phyloP scores from a whole-genome alignment of 1,140 invertebrate genomes.

The Orius insidiosus region DNA sequence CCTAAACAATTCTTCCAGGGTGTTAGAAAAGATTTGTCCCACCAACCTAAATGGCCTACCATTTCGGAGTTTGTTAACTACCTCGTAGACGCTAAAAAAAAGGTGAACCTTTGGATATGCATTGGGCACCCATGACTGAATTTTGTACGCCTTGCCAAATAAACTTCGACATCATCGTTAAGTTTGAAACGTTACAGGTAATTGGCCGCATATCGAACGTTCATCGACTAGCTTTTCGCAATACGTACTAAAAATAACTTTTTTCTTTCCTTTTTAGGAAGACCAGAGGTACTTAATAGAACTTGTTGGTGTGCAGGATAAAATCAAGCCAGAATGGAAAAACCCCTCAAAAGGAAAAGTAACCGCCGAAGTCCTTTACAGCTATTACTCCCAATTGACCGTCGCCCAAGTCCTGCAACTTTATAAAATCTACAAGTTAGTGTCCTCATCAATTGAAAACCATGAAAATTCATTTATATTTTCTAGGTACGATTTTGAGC shows the following conservation, averaged over 20 bases:
- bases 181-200: constrained; percentile 68
- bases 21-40: constrained; percentile 19
- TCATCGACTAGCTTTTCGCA: no score
- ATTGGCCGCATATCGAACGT: no score
- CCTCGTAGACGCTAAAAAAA: constrained; percentile 45
- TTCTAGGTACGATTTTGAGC: constrained; percentile 51
- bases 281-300: constrained; percentile 72
- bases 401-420: constrained; percentile 55
- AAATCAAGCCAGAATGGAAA: constrained; percentile 63
- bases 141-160: constrained; percentile 84
- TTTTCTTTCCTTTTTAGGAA: constrained; percentile 13
- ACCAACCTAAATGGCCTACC: constrained; percentile 42
- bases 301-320: constrained; percentile 49
- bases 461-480: neutral
- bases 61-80: constrained; percentile 62
- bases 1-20: no score
- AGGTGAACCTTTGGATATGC: constrained; percentile 64
- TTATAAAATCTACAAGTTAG: constrained; percentile 53
- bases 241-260: no score
- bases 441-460: neutral
- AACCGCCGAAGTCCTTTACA: constrained; percentile 44
- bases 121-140: constrained; percentile 70
- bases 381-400: constrained; percentile 57
- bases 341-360: constrained; percentile 55
- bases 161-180: constrained; percentile 69